A percentile compares a stretch with the other conserved stretches of the same genome.
These are phyloP conservation scores for Lampris megalopsis DNA, from an alignment of 2,113 vertebrate species.

Conservation along the genomic window DNA sequence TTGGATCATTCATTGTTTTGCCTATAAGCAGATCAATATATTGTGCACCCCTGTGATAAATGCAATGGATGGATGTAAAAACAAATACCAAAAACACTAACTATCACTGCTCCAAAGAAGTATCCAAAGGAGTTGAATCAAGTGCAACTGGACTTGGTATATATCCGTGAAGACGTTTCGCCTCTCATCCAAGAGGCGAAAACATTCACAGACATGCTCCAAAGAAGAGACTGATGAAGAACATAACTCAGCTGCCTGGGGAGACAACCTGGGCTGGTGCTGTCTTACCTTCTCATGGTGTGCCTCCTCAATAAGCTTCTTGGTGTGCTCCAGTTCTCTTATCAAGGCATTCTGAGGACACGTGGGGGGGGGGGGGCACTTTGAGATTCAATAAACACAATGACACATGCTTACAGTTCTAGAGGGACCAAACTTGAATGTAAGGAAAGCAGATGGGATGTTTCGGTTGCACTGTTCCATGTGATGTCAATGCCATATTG, in stretches of 20 bases:
- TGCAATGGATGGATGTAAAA: too few species aligned
- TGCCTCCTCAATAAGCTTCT: constrained; percentile 94
- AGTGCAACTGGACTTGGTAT: too few species aligned
- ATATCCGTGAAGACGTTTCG: too few species aligned
- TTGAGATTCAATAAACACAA: neutral
- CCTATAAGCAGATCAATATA: too few species aligned
- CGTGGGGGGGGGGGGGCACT: neutral
- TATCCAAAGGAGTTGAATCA: too few species aligned
- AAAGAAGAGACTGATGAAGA: neutral
- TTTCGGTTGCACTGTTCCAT: neutral
- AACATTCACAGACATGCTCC: too few species aligned
- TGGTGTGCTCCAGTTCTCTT: constrained; percentile 92
- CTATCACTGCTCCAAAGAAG: too few species aligned
- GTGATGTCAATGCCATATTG: neutral
- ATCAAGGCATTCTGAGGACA: constrained; percentile 89
- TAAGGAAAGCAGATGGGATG: neutral
- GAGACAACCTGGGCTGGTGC: neutral
- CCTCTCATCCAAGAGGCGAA: too few species aligned
- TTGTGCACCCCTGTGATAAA: too few species aligned
- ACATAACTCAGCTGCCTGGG: too few species aligned
- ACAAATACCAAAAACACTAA: too few species aligned
- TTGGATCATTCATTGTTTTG: too few species aligned
- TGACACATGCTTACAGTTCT: neutral
- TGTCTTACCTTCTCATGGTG: constrained; percentile 93
- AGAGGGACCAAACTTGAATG: neutral